phyloP scores from a whole-genome alignment of 2,797 vertebrate species.

The Myotis myotis region DNA sequence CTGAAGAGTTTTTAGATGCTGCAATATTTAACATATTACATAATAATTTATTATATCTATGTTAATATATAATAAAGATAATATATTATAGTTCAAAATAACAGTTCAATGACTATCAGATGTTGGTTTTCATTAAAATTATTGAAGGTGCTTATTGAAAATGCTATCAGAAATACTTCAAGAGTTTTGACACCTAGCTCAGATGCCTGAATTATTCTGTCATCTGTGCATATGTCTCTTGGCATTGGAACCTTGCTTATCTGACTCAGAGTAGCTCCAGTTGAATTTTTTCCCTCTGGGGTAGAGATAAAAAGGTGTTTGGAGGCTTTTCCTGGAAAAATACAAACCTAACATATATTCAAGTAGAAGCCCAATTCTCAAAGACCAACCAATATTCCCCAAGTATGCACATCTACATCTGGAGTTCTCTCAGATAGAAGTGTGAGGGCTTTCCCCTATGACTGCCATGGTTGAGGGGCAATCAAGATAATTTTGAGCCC shows the following conservation, averaged over 20 bases:
- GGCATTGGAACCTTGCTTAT: neutral
- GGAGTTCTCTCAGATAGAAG: neutral
- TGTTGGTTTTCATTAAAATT: conserved; percentile 39
- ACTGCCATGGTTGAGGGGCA: neutral
- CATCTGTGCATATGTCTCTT: neutral
- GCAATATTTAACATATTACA: neutral
- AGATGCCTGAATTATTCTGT: neutral
- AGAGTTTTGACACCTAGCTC: neutral
- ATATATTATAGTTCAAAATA: neutral
- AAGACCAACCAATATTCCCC: neutral
- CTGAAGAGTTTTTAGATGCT: neutral
- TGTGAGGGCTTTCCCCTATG: neutral
- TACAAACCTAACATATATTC: neutral
- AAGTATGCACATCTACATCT: neutral
- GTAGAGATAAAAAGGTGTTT: neutral
- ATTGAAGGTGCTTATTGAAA: neutral
- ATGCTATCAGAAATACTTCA: conserved; percentile 12
- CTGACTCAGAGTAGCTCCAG: neutral
- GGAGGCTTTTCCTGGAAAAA: neutral
- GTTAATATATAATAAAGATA: neutral
- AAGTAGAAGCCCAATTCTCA: neutral
- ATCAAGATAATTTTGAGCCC: neutral
- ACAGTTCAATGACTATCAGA: neutral
- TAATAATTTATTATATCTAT: neutral
- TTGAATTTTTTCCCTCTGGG: neutral